Base-by-base conservation (phyloP, 1,140 invertebrate genomes). In the Danaus plexippus region DNA sequence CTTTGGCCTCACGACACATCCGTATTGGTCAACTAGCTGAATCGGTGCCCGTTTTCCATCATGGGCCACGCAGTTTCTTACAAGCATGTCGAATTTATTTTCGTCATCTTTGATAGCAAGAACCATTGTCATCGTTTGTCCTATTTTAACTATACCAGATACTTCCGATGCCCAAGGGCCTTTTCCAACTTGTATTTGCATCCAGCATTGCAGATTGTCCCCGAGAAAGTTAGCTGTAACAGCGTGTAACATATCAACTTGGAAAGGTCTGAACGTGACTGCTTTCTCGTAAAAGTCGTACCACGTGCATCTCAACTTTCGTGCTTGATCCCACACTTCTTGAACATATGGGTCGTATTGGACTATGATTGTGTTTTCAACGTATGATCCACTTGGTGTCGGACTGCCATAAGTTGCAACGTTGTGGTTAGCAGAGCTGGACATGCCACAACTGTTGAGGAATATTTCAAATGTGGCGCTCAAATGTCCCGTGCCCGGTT, bases 111-210 rank as follows among this genome's bases (percentile, higher is more conserved):
- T 97, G 66, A 97, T 97, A 12, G 96, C 96, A 48, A 97, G 83
- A 1, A 97, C 96, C 95, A 97, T 97, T 0, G 96, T 97, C 96
- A 97, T 97, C 0, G 96, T 97, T 80, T 97, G 96, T 9, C 96
- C 96, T 57, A 97, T 97, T 86, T 97, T 97, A 1, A 97, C 96
- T 66, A 97, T 97, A 43, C 96, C 96, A 0, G 95, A 95, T 0
- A 97, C 96, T 87, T 97, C 96, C 6, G 94, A 96, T 13, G 96
- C 95, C 95, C 95, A 97, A 0, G 96, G 96, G 54, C 96, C 96
- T 79, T 96, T 97, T 22, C 96, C 96, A 13, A 96, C 95, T 83
- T 97, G 96, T 63, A 97, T 97, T 82, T 97, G 96, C 95, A 97
- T 97, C 96, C 96, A 97, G 80, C 96, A 97, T 78, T 97, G 95